A percentile compares a stretch with the other conserved stretches of the same genome.
Conservation (phyloP, 2,113 vertebrate genomes). For the Gobiocypris rarus region DNA sequence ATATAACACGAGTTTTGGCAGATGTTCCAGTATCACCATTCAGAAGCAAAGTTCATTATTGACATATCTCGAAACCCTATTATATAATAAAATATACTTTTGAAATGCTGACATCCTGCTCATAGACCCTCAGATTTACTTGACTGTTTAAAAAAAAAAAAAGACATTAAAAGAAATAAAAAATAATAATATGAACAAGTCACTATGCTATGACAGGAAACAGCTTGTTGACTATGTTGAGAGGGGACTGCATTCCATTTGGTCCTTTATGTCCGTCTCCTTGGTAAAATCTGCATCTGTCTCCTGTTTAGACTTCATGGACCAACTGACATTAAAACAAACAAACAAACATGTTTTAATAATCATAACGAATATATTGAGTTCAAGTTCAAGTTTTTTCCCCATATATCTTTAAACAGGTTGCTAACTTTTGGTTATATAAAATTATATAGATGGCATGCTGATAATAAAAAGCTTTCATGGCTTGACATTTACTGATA, state of each 20-base stretch:
- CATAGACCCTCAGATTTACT: not conserved
- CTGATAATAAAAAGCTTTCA: not conserved
- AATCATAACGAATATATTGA: not conserved
- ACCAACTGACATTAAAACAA: slow-evolving; percentile 12
- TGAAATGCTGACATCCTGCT: not conserved
- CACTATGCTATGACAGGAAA: not conserved
- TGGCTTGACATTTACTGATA: not conserved
- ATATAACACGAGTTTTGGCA: not conserved
- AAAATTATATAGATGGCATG: not conserved
- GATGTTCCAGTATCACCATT: not conserved
- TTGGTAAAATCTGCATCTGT: not conserved
- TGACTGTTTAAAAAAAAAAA: not conserved
- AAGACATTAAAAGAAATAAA: not conserved
- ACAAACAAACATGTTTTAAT: not conserved
- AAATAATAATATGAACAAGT: not conserved
- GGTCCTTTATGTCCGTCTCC: not conserved
- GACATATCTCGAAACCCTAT: not conserved
- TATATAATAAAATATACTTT: not conserved
- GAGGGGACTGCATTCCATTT: not conserved
- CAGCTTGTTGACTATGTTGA: not conserved
- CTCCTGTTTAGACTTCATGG: not conserved
- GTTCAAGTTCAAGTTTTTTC: too few species aligned
- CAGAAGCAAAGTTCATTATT: not conserved
- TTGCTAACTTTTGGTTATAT: not conserved
- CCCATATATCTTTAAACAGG: not conserved